Evolutionary conservation across 2,113 vertebrate genomes (phyloP).

Genomic region (Gorilla gorilla): DNA sequence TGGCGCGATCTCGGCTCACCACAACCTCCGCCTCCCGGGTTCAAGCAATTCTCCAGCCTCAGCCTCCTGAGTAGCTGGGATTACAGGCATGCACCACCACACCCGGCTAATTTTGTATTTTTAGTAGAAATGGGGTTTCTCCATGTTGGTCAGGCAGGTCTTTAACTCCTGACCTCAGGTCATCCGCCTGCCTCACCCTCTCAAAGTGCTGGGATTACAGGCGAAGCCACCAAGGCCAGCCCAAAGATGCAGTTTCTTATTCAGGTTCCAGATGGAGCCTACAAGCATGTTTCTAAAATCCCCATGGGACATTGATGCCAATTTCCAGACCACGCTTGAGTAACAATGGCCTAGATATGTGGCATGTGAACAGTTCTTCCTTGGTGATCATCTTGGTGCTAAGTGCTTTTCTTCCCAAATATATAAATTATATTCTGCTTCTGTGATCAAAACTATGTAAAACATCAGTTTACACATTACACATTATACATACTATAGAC

Average conservation of each 20-base stretch:
- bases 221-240: too few relatives aligned
- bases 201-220: too few relatives aligned
- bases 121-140: too few relatives aligned
- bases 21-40: too few relatives aligned
- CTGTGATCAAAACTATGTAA: not conserved
- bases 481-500: not conserved
- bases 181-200: too few relatives aligned
- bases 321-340: not conserved
- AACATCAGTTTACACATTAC: not conserved
- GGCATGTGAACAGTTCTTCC: not conserved
- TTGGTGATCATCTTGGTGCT: not conserved
- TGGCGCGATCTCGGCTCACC: too few relatives aligned
- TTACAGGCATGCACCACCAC: too few relatives aligned
- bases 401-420: not conserved
- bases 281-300: not conserved
- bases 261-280: not conserved
- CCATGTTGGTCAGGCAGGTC: too few relatives aligned
- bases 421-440: not conserved
- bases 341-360: not conserved
- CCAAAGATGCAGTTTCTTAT: not conserved
- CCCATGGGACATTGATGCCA: not conserved
- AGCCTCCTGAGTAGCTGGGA: too few relatives aligned
- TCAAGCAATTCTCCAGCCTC: too few relatives aligned
- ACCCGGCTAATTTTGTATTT: too few relatives aligned
- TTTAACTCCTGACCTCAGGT: too few relatives aligned